Conservation (phyloP, 2,113 vertebrate species). For the Lophotis ruficrista region DNA sequence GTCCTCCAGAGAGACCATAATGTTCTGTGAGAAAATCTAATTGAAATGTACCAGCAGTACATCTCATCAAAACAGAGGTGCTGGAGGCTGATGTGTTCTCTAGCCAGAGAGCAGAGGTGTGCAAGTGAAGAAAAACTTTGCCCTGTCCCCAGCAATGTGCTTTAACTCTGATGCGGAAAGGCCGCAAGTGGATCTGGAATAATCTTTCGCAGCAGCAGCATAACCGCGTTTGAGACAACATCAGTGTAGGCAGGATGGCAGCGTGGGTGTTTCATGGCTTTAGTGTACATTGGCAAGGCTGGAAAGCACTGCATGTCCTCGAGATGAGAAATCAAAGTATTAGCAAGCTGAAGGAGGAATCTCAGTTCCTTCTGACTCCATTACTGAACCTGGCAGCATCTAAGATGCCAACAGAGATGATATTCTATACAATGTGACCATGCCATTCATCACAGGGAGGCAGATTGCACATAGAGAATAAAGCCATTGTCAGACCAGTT, state of each 20-base stretch:
- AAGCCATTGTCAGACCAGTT: not conserved
- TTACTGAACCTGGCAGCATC: not conserved
- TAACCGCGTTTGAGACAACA: not conserved
- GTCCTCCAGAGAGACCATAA: not conserved
- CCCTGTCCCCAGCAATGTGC: not conserved
- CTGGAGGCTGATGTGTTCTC: not conserved
- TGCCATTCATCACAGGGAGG: not conserved
- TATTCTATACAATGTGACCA: accelerated
- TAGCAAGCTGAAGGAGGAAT: not conserved
- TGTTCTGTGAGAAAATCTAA: not conserved
- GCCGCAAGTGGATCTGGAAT: not conserved
- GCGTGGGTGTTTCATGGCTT: not conserved
- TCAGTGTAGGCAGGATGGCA: accelerated
- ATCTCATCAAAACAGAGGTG: not conserved
- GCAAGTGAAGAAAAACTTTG: not conserved
- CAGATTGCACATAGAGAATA: accelerated
- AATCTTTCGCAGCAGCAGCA: not conserved
- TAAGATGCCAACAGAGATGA: not conserved
- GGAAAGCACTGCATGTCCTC: not conserved
- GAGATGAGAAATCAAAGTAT: not conserved
- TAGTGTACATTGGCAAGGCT: accelerated
- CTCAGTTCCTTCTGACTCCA: accelerated
- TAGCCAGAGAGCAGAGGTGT: not conserved
- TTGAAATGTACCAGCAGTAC: not conserved
- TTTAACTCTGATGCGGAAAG: not conserved